These are phyloP conservation scores for Otus scops DNA, from an alignment of 2,797 vertebrate species.

Conservation along the genomic window DNA sequence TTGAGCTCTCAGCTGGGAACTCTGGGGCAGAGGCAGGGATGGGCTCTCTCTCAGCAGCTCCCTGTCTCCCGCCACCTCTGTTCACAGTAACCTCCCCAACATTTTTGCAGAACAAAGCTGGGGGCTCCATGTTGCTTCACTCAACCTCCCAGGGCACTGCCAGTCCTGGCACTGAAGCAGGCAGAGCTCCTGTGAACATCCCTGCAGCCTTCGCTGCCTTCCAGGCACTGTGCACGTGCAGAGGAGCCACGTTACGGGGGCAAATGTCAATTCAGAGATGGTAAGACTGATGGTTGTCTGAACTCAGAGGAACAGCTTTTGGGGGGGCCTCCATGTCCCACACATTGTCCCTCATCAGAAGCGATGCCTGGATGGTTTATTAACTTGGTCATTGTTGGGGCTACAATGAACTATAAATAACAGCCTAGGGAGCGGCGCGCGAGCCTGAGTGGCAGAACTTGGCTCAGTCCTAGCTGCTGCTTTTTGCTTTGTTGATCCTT, in stretches of 20 bases:
- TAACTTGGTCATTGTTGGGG: neutral
- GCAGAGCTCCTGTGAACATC: neutral
- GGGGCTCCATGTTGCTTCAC: neutral
- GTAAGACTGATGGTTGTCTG: fast-evolving
- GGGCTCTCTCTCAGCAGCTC: neutral
- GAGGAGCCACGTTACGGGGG: neutral
- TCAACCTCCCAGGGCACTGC: neutral
- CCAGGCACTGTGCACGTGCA: neutral
- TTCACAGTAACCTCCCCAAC: neutral
- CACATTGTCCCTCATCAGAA: neutral
- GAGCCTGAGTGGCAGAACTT: neutral
- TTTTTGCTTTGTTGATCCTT: neutral
- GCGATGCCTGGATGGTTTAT: neutral
- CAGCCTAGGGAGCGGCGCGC: neutral
- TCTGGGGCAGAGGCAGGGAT: neutral
- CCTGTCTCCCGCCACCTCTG: neutral
- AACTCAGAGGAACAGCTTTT: neutral
- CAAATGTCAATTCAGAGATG: neutral
- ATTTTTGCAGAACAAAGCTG: neutral
- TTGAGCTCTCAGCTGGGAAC: neutral
- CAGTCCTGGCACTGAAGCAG: neutral
- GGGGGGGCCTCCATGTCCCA: neutral
- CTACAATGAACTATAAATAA: neutral
- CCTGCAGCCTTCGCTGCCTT: neutral
- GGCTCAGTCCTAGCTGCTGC: neutral